Conservation (phyloP, 2,113 vertebrate genomes). For the Sialia sialis region DNA sequence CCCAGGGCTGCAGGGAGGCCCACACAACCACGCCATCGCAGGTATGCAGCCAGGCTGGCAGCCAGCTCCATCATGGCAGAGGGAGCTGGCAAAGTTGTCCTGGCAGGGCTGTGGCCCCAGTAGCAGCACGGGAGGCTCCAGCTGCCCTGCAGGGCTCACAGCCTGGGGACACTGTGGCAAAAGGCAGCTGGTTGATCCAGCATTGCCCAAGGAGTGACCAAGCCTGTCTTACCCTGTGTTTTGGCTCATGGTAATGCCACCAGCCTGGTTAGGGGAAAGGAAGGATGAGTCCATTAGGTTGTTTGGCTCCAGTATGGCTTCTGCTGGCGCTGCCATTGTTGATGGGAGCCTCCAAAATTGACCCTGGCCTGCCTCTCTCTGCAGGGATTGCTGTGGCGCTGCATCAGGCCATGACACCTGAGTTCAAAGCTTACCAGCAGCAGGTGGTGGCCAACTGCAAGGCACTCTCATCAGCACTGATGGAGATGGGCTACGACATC, state of each 20-base stretch:
- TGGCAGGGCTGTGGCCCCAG: background rate
- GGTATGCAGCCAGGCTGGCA: slow-evolving; percentile 59
- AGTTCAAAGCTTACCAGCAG: slow-evolving; percentile 88
- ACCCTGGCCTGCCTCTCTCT: background rate
- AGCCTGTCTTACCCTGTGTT: background rate
- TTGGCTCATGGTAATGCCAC: rapidly evolving
- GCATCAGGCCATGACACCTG: slow-evolving; percentile 87
- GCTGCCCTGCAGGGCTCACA: background rate
- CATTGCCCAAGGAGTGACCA: background rate
- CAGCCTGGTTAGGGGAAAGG: background rate
- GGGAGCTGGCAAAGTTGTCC: background rate
- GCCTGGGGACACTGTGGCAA: background rate
- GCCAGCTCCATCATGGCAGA: background rate
- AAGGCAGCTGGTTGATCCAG: background rate
- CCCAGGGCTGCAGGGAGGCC: slow-evolving; percentile 94
- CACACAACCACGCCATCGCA: slow-evolving; percentile 96
- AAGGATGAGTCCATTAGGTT: background rate
- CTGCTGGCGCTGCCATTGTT: background rate
- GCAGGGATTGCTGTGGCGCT: slow-evolving; percentile 90
- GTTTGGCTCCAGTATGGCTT: background rate
- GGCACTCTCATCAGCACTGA: slow-evolving; percentile 71
- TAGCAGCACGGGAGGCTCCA: background rate
- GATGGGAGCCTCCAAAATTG: background rate
- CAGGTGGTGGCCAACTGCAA: slow-evolving; percentile 91
- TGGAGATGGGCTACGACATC: slow-evolving; percentile 84